These are phyloP conservation scores for Ariopsis seemanni DNA, from an alignment of 2,113 vertebrate species.

Conservation along the genomic window DNA sequence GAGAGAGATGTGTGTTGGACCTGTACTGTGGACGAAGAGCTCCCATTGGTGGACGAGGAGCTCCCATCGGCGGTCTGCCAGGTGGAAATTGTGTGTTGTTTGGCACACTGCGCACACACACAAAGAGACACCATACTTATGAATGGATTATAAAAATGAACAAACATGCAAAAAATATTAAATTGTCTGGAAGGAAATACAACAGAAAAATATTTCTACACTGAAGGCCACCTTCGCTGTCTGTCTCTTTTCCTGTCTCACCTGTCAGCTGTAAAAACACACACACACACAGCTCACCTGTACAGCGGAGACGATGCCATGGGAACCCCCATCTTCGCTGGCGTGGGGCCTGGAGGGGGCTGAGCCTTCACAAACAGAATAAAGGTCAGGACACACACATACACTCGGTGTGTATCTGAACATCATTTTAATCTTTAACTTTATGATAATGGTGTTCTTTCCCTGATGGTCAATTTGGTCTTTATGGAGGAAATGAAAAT, in stretches of 20 bases:
- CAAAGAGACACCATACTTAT: neutral
- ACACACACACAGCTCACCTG: constrained; percentile 33
- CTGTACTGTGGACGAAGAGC: neutral
- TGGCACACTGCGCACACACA: neutral
- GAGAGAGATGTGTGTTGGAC: neutral
- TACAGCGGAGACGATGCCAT: neutral
- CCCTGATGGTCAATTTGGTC: neutral
- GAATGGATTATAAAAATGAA: neutral
- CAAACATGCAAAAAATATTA: neutral
- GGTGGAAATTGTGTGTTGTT: neutral
- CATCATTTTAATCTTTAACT: neutral
- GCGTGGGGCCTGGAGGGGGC: neutral
- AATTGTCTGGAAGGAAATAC: neutral
- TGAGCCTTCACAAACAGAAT: neutral
- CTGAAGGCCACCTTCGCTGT: neutral
- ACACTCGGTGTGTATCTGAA: too few species aligned
- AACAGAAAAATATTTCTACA: neutral
- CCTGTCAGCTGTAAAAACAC: neutral
- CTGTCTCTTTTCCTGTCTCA: neutral
- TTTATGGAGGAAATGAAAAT: constrained; percentile 1
- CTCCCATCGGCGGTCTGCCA: neutral
- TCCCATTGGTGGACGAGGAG: neutral
- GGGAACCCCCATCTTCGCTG: neutral
- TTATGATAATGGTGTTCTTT: neutral
- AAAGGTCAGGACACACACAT: neutral